A percentile compares a stretch with the other conserved stretches of the same genome.
phyloP scores from a whole-genome alignment of 2,888 invertebrate species.

The Cybosia mesomella region DNA sequence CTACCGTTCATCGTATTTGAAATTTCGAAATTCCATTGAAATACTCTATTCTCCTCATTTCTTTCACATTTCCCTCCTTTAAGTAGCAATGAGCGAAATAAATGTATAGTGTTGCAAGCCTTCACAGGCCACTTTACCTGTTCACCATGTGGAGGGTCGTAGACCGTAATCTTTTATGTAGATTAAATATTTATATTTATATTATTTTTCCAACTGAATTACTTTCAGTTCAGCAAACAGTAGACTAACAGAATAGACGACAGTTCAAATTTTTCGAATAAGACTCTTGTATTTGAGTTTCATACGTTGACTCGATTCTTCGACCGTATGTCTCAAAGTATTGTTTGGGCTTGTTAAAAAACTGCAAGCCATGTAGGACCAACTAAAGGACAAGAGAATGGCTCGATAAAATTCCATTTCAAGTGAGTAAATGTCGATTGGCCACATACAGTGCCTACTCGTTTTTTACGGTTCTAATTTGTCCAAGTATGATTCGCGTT shows the following conservation, averaged over 20 bases:
- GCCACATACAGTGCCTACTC: conserved; percentile 36
- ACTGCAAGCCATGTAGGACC: conserved; percentile 48
- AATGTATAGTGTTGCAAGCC: too few relatives aligned
- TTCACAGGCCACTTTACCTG: too few relatives aligned
- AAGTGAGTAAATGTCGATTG: conserved; percentile 62
- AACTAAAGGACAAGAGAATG: conserved; percentile 65
- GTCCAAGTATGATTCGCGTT: conserved; percentile 40
- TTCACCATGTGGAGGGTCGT: too few relatives aligned
- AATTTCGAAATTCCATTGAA: too few relatives aligned
- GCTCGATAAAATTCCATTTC: conserved; percentile 63
- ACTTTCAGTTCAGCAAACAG: neutral
- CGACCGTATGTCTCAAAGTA: conserved; percentile 44
- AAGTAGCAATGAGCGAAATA: too few relatives aligned
- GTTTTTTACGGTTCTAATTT: conserved; percentile 39
- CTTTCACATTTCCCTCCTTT: too few relatives aligned
- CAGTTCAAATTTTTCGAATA: too few relatives aligned
- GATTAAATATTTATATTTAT: too few relatives aligned
- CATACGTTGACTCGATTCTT: conserved; percentile 19
- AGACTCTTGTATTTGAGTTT: neutral
- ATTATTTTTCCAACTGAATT: too few relatives aligned
- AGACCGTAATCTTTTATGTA: too few relatives aligned
- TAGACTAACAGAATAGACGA: neutral
- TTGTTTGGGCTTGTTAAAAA: conserved; percentile 52
- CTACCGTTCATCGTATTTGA: too few relatives aligned
- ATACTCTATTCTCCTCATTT: too few relatives aligned